Evolutionary conservation across 2,888 invertebrate species (phyloP).

Genomic region (Epinotia bilunana): DNA sequence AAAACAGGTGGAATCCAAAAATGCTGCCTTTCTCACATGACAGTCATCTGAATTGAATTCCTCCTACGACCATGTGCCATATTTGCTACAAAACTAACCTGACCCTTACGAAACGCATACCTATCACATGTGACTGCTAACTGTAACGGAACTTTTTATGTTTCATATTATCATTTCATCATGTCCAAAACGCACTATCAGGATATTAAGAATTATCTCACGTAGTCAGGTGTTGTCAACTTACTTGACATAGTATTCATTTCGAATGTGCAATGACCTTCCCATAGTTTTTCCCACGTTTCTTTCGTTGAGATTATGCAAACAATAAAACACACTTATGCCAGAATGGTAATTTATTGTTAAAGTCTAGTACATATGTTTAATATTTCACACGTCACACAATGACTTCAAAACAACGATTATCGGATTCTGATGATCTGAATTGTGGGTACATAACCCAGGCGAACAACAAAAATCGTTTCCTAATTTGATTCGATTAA

Average conservation of each 20-base stretch:
- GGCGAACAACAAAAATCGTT: no score
- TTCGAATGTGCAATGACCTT: slow-evolving; percentile 39
- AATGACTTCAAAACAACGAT: not conserved
- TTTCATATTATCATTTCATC: slow-evolving; percentile 37
- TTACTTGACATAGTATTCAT: slow-evolving; percentile 21
- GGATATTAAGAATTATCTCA: slow-evolving; percentile 43
- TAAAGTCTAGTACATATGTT: not conserved
- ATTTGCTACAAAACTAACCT: slow-evolving; percentile 13
- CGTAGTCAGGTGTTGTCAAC: slow-evolving; percentile 41
- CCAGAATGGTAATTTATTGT: not conserved
- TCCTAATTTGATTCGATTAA: no score
- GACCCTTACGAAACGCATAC: slow-evolving; percentile 21
- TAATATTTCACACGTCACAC: not conserved
- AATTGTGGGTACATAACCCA: not conserved
- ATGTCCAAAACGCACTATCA: slow-evolving; percentile 35
- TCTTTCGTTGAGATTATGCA: slow-evolving; percentile 27
- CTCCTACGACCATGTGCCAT: not conserved
- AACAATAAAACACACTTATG: slow-evolving; percentile 24
- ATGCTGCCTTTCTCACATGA: not conserved
- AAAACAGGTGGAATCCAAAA: not conserved
- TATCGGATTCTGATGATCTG: not conserved
- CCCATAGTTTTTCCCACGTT: slow-evolving; percentile 43
- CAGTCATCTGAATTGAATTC: slow-evolving; percentile 1
- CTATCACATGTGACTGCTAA: slow-evolving; percentile 15
- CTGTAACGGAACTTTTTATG: slow-evolving; percentile 33